Percentiles rank a stretch among this genome's conserved stretches.
Conservation (phyloP, 2,113 vertebrate genomes). For the Cyprinus carpio region DNA sequence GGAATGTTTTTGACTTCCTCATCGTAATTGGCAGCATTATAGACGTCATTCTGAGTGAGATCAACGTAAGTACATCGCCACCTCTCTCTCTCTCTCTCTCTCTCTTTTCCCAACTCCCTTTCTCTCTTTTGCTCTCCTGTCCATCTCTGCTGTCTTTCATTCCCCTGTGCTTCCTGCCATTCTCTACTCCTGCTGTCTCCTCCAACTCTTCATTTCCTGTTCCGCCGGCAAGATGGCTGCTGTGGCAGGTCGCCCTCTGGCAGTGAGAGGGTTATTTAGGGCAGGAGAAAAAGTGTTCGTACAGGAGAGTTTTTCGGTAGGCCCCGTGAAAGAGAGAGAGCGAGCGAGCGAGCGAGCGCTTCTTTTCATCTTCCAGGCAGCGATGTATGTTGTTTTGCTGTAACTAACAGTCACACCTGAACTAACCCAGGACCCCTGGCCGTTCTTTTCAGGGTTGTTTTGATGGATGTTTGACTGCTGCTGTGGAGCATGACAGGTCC, state of each 20-base stretch:
- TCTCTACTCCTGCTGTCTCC: conserved; percentile 41
- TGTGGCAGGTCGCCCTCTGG: conserved; percentile 42
- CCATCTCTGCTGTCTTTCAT: conserved; percentile 54
- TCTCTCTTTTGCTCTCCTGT: conserved; percentile 40
- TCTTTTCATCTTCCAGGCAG: conserved; percentile 39
- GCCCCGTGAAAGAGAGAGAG: conserved; percentile 45
- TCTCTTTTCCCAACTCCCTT: conserved; percentile 62
- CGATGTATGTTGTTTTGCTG: conserved; percentile 40
- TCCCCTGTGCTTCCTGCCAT: conserved; percentile 42
- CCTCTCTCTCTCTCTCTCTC: conserved; percentile 72
- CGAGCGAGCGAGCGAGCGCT: conserved; percentile 29
- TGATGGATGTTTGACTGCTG: conserved; percentile 56
- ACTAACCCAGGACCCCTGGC: conserved; percentile 56
- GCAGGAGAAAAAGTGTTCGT: conserved; percentile 51
- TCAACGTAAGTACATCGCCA: conserved; percentile 98
- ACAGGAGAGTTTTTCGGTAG: conserved; percentile 36
- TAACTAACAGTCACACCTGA: conserved; percentile 55
- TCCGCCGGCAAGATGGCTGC: conserved; percentile 67
- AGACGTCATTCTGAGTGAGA: conserved; percentile 99
- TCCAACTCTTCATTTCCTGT: conserved; percentile 51
- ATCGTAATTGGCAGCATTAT: conserved; percentile 99
- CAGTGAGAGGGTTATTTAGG: conserved; percentile 56
- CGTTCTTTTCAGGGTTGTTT: conserved; percentile 57
- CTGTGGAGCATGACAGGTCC: conserved; percentile 73
- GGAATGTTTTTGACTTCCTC: conserved; percentile 99